Base-by-base conservation (phyloP, 1,140 invertebrate genomes). In the Macrostomum lignano region DNA sequence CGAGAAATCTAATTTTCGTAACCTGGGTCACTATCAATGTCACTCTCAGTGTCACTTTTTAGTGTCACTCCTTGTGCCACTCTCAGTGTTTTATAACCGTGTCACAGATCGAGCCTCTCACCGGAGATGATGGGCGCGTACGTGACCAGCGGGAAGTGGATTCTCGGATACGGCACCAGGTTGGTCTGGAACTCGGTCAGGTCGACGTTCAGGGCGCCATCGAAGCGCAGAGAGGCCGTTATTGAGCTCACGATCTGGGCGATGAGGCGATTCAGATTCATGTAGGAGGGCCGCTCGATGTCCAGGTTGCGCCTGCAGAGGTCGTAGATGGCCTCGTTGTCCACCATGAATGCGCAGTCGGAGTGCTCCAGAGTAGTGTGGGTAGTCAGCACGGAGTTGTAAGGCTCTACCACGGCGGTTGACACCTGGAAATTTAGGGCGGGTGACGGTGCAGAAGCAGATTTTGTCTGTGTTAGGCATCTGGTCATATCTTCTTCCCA, bases 161-260 rank as follows among this genome's bases (percentile, higher is more conserved):
- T 70, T 33, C 71, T 53, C 0, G 71, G 71, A 55, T 66, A 69
- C 0, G 67, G 67, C 1, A 68, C 48, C 11, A 49, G 34, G 36
- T 49, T 49, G 11, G 47, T 49, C 19, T 40, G 38, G 7, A 37
- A 21, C 56, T 76, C 73, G 22, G 71, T 74, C 14, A 76, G 60
- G 50, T 76, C 73, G 33, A 21, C 32, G 14, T 7, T 76, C n/a
- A 76, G 61, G 23, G 72, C 71, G 43, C 73, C 73, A 52, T 76
- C 73, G 53, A 76, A 76, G 42, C 73, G 63, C 28, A 76, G 63
- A n/a, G 52, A 51, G 25, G 52, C 51, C 3, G 69, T 70, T 31
- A 70, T 64, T 2, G 64, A 65, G 20, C 57, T 62, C 5, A 66
- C 60, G 20, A 64, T 49, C 46, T 63, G 55, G 30, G 46, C 46